A percentile compares a stretch with the other conserved stretches of the same genome.
These are phyloP conservation scores for Cnemophilus loriae DNA, from an alignment of 2,113 vertebrate genomes.

Conservation along the genomic window DNA sequence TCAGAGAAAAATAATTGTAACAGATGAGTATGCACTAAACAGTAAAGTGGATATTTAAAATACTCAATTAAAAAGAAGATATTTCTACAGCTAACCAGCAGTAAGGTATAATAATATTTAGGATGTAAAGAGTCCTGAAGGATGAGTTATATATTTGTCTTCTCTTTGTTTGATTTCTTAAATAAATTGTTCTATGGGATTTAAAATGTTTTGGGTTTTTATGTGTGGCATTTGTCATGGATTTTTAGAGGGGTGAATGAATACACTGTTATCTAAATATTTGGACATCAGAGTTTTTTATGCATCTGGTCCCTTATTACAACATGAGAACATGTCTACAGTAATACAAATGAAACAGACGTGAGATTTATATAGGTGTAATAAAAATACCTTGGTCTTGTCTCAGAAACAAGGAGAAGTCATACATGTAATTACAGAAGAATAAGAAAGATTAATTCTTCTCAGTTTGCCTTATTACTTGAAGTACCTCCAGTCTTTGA, in stretches of 20 bases:
- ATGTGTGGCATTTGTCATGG: not conserved
- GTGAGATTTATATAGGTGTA: not conserved
- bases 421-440: not conserved
- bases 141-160: not conserved
- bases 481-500: not conserved
- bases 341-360: not conserved
- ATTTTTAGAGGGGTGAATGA: not conserved
- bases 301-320: not conserved
- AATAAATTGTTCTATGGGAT: not conserved
- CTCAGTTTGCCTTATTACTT: not conserved
- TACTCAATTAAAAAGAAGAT: not conserved
- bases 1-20: not conserved
- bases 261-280: not conserved
- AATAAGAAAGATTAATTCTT: not conserved
- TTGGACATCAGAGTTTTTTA: not conserved
- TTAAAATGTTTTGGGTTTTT: not conserved
- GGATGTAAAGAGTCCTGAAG: not conserved
- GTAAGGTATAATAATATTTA: not conserved
- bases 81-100: not conserved
- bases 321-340: not conserved
- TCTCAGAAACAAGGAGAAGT: not conserved
- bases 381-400: not conserved
- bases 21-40: not conserved
- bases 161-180: not conserved
- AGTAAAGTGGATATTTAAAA: not conserved